Percentiles rank a stretch among this genome's conserved stretches.
These are phyloP conservation scores for Asteroscopus sphinx DNA, from an alignment of 2,888 invertebrate genomes.

Conservation along the genomic window DNA sequence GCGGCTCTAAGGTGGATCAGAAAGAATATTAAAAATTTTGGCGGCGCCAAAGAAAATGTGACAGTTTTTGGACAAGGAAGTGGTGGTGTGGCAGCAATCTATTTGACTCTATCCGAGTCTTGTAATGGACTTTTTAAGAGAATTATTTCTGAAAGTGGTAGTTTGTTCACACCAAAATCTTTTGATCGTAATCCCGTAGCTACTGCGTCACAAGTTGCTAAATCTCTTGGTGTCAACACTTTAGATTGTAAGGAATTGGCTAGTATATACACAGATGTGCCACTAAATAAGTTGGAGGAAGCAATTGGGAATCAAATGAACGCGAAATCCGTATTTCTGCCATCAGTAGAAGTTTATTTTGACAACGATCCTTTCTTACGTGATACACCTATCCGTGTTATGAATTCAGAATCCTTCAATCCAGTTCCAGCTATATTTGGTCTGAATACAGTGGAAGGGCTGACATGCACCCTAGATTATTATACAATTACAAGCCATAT, in stretches of 20 bases:
- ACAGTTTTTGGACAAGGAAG: constrained; percentile 86
- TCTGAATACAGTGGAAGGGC: constrained; percentile 88
- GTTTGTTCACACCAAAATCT: constrained; percentile 76
- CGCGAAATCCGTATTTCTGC: constrained; percentile 79
- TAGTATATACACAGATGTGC: constrained; percentile 72
- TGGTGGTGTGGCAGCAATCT: constrained; percentile 82
- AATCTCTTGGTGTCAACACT: constrained; percentile 75
- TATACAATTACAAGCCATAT: constrained; percentile 80
- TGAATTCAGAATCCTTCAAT: constrained; percentile 71
- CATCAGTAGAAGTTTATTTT: constrained; percentile 77
- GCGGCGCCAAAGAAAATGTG: constrained; percentile 81
- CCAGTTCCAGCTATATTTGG: constrained; percentile 88
- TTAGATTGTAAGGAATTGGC: constrained; percentile 72
- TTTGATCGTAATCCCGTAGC: constrained; percentile 74
- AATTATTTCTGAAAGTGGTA: constrained; percentile 82
- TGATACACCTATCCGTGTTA: constrained; percentile 82
- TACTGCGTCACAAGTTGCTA: constrained; percentile 81
- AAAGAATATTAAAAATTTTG: constrained; percentile 78
- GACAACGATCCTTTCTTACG: constrained; percentile 79
- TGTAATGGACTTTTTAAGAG: constrained; percentile 81
- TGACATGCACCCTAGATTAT: constrained; percentile 81
- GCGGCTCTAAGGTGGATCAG: constrained; percentile 83
- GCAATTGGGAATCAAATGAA: constrained; percentile 84
- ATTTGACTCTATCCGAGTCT: constrained; percentile 78
- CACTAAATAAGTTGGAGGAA: constrained; percentile 74